Conservation (phyloP, 2,113 vertebrate genomes). For the Lepisosteus oculatus region DNA sequence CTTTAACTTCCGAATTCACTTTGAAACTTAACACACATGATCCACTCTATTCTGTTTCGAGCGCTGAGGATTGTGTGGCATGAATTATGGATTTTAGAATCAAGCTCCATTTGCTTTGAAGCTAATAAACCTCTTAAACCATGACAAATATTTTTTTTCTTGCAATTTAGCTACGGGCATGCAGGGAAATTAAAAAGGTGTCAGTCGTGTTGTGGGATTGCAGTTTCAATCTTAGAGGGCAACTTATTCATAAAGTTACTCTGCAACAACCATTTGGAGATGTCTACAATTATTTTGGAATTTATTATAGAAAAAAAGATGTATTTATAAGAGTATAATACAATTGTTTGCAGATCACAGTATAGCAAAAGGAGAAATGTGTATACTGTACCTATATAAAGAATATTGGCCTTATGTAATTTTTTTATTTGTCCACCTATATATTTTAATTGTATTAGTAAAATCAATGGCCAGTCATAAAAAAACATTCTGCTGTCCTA, state of each 20-base stretch:
- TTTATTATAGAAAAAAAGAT: too few relatives aligned
- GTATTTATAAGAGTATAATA: too few relatives aligned
- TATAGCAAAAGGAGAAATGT: too few relatives aligned
- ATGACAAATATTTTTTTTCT: constrained; percentile 63
- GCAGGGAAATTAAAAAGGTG: constrained; percentile 49
- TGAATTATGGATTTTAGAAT: constrained; percentile 49
- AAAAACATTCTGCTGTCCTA: too few relatives aligned
- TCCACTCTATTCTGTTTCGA: constrained; percentile 47
- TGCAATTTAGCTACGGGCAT: constrained; percentile 49
- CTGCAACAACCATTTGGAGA: neutral
- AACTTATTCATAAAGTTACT: constrained; percentile 19
- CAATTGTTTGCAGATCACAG: too few relatives aligned
- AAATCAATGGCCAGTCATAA: too few relatives aligned
- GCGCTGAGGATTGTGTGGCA: neutral
- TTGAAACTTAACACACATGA: constrained; percentile 52
- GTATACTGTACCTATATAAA: too few relatives aligned
- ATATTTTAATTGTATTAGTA: too few relatives aligned
- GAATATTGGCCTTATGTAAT: too few relatives aligned
- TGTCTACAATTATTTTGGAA: neutral
- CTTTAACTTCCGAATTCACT: constrained; percentile 52
- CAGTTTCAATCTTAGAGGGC: constrained; percentile 8
- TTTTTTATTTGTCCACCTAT: too few relatives aligned
- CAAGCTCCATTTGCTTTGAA: constrained; percentile 61
- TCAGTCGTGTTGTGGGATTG: constrained; percentile 14
- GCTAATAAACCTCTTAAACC: constrained; percentile 68